These are phyloP conservation scores for Leptopilina myrica DNA, from an alignment of 2,888 invertebrate genomes.

Conservation along the genomic window DNA sequence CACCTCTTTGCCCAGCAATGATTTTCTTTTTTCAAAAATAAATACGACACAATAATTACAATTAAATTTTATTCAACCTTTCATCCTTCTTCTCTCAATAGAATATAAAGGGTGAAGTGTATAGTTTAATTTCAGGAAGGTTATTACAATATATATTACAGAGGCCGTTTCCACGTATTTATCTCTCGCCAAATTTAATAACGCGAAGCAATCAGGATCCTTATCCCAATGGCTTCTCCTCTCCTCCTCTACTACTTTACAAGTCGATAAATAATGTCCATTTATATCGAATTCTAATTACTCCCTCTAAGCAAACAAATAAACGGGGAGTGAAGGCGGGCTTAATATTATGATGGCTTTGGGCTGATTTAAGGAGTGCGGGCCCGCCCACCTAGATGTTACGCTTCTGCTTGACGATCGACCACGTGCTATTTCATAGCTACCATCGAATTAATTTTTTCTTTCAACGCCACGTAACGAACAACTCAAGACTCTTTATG, in stretches of 20 bases:
- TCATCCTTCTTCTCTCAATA: not conserved
- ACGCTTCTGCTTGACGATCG: constrained; percentile 63
- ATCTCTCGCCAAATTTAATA: constrained; percentile 68
- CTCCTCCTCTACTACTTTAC: not conserved
- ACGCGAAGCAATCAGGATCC: constrained; percentile 69
- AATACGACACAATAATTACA: too few species aligned
- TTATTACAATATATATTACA: constrained; percentile 27
- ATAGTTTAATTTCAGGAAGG: constrained; percentile 18
- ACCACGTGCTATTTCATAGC: constrained; percentile 64
- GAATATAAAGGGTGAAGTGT: not conserved
- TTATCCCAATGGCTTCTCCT: constrained; percentile 24
- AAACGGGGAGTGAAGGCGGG: constrained; percentile 61
- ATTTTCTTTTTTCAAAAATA: too few species aligned
- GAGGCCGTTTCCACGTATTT: constrained; percentile 55
- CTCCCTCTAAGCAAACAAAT: constrained; percentile 76
- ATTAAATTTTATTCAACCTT: not conserved
- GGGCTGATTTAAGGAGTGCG: constrained; percentile 76
- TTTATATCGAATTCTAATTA: constrained; percentile 76
- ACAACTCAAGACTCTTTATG: not conserved
- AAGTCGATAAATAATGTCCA: constrained; percentile 72
- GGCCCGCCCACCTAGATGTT: constrained; percentile 75
- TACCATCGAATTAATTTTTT: constrained; percentile 35
- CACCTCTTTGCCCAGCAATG: too few species aligned
- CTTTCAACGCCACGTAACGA: constrained; percentile 65
- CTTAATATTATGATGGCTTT: constrained; percentile 71